Evolutionary conservation across 2,888 invertebrate species (phyloP), one percentile per base, ranked within the genome.

Genomic region (Lymantria monacha): DNA sequence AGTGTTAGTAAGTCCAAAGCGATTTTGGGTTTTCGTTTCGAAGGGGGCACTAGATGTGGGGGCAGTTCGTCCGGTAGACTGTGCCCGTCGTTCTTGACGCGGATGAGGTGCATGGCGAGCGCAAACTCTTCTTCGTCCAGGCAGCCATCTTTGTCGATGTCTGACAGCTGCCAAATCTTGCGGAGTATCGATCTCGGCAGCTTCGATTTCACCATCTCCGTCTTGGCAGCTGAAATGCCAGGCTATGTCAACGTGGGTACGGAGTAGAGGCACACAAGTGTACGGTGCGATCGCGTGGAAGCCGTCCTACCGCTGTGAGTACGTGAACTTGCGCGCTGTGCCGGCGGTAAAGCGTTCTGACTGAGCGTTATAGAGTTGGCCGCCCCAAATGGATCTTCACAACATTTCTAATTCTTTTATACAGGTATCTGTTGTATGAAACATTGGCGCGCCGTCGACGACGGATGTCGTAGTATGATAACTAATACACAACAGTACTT

Each of bases 71-170:
- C 79, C 11, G 99, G 99, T 69, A 99, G 92, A 85, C 98, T 98
- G 85, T 98, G 96, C 36, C 98, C 98, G 71, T 96, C 96, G 67
- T 96, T 92, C 93, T 98, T 98, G 58, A 98, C 94, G 74, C 95
- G 94, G 79, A 98, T 98, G 83, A 98, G 93, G 91, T 99, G 99
- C 96, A 98, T 97, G 30, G 99, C 98, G 59, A 99, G 93, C 30
- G 99, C 99, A 90, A 99, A 99, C 92, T 99, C 99, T 73, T 99
- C 99, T 11, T 94, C 90, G 87, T 99, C 99, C 70, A 99, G 92
- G 92, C 97, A 95, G 36, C 99, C 99, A 85, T 99, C 99, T 72
- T 96, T 95, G 90, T 99, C 99, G 63, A 98, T 95, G 90, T 99
- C 99, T 0, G 99, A 94, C 59, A 99, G 91, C 87, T 98, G 99